Evolutionary conservation across 2,888 invertebrate species (phyloP).

Genomic region (Onchidella celtica): DNA sequence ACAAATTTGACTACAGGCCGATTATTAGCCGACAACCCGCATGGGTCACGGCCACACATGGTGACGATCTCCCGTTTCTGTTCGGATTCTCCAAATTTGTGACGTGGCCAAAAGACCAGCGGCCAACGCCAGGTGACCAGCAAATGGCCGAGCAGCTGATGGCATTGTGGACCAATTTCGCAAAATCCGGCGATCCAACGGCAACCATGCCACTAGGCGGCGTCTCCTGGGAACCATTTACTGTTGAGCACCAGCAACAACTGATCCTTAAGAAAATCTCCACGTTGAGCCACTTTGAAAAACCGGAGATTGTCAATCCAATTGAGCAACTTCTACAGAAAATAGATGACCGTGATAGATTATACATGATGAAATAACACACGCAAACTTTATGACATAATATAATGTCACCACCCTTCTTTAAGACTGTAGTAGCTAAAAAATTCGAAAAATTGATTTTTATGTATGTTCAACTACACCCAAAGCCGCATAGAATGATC

Average conservation of each 20-base stretch:
- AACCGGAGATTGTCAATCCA: not conserved
- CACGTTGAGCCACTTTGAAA: not conserved
- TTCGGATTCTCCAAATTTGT: not conserved
- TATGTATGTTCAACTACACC: too few species aligned
- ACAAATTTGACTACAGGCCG: slow-evolving; percentile 11
- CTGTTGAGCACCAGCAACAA: not conserved
- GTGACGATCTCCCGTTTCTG: slow-evolving; percentile 4
- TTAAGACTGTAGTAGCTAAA: too few species aligned
- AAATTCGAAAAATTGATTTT: too few species aligned
- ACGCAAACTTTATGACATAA: too few species aligned
- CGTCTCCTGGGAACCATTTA: not conserved
- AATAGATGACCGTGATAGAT: too few species aligned
- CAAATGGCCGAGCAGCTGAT: not conserved
- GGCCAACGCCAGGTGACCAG: not conserved
- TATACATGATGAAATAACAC: too few species aligned
- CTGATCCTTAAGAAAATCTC: not conserved
- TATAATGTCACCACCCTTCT: too few species aligned
- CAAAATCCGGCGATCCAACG: slow-evolving; percentile 26
- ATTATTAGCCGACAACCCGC: not conserved
- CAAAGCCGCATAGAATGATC: too few species aligned
- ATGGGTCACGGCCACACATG: slow-evolving; percentile 11
- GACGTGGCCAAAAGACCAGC: not conserved
- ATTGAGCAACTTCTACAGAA: not conserved
- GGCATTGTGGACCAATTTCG: slow-evolving; percentile 37
- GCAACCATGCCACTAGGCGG: not conserved